phyloP scores from a whole-genome alignment of 2,888 invertebrate genomes.

The Ormyrus thymus region DNA sequence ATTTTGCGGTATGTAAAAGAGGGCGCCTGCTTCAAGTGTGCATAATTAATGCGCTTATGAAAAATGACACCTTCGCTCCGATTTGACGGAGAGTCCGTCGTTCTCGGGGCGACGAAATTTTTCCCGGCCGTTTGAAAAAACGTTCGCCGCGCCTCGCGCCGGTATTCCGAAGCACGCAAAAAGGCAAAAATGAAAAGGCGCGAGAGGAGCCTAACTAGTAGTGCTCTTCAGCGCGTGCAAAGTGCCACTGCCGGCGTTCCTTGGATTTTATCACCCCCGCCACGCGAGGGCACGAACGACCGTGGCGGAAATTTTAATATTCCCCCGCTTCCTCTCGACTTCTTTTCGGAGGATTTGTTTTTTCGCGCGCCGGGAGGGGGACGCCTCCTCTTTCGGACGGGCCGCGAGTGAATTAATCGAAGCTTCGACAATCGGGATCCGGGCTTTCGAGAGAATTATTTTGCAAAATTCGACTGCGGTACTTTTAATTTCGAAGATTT shows the following conservation, averaged over 20 bases:
- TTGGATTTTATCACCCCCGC: constrained; percentile 40
- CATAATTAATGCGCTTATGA: too few species aligned
- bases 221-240: constrained; percentile 18
- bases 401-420: neutral
- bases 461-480: too few species aligned
- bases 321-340: constrained; percentile 6
- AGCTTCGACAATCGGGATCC: neutral
- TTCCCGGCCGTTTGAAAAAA: constrained; percentile 3
- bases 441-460: too few species aligned
- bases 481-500: too few species aligned
- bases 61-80: too few species aligned
- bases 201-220: constrained; percentile 29
- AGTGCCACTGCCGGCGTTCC: constrained; percentile 32
- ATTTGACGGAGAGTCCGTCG: neutral
- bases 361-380: neutral
- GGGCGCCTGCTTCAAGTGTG: too few species aligned
- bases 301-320: constrained; percentile 41
- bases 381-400: neutral
- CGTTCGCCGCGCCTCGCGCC: constrained; percentile 8
- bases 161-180: constrained; percentile 12
- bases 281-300: constrained; percentile 3
- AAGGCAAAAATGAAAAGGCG: neutral
- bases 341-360: neutral
- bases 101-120: constrained; percentile 20
- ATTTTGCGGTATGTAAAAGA: too few species aligned